phyloP scores from a whole-genome alignment of 2,113 vertebrate species.

The Tragelaphus scriptus region DNA sequence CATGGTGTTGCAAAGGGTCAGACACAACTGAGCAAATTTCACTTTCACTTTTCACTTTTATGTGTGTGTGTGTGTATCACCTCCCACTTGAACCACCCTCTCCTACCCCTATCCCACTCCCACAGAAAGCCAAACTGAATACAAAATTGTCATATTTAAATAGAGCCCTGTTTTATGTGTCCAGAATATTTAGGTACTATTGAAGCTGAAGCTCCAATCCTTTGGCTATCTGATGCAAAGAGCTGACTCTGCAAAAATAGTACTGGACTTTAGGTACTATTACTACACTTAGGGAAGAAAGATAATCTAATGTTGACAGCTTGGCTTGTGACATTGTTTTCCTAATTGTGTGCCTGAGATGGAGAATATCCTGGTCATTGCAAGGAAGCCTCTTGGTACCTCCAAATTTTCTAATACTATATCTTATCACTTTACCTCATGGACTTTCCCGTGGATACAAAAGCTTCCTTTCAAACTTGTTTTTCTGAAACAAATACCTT shows the following conservation, averaged over 20 bases:
- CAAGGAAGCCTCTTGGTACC: not conserved
- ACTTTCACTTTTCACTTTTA: too few relatives aligned
- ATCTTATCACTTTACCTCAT: not conserved
- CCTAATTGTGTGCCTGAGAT: not conserved
- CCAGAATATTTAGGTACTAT: not conserved
- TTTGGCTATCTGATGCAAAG: not conserved
- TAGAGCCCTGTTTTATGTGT: not conserved
- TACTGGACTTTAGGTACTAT: not conserved
- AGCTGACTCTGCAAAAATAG: not conserved
- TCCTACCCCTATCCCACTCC: not conserved
- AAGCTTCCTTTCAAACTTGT: not conserved
- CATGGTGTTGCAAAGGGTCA: too few relatives aligned
- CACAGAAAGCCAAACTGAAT: not conserved
- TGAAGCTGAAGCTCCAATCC: not conserved
- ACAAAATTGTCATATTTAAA: not conserved
- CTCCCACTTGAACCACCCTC: not conserved
- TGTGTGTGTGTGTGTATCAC: not conserved
- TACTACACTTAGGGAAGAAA: not conserved
- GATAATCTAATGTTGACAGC: not conserved
- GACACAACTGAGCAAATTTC: too few relatives aligned
- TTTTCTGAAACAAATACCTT: not conserved
- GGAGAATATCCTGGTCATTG: not conserved
- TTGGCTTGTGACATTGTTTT: not conserved
- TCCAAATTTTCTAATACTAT: not conserved
- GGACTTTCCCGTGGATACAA: not conserved